Conservation (phyloP, 2,888 invertebrate genomes). For the Apotomis betuletana region DNA sequence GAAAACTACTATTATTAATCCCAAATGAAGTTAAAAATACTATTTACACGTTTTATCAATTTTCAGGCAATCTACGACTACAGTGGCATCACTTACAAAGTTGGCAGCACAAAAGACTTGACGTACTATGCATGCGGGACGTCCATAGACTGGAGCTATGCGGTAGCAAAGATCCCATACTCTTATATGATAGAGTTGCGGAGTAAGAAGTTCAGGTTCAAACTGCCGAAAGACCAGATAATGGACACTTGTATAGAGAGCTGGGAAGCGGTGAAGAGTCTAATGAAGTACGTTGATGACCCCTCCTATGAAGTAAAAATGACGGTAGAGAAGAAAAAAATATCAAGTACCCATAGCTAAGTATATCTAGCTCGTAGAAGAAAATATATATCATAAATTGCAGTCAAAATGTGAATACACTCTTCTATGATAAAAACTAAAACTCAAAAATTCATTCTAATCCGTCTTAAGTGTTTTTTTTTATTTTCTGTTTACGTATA, state of each 20-base stretch:
- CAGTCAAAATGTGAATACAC: too few relatives aligned
- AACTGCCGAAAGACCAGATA: slow-evolving; percentile 70
- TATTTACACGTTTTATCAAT: too few relatives aligned
- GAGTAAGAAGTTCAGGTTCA: slow-evolving; percentile 68
- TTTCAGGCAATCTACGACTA: slow-evolving; percentile 71
- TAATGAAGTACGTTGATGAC: slow-evolving; percentile 69
- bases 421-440: background rate
- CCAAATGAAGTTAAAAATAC: too few relatives aligned
- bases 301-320: slow-evolving; percentile 44
- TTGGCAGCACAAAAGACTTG: slow-evolving; percentile 74
- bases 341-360: background rate
- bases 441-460: background rate
- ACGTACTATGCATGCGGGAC: slow-evolving; percentile 77
- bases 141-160: slow-evolving; percentile 77
- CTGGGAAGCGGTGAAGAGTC: slow-evolving; percentile 65
- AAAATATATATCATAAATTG: too few relatives aligned
- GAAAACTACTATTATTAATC: too few relatives aligned
- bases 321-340: slow-evolving; percentile 1
- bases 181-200: slow-evolving; percentile 76
- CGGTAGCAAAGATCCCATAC: slow-evolving; percentile 73
- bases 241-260: slow-evolving; percentile 67
- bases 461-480: too few relatives aligned
- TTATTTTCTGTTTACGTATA: too few relatives aligned
- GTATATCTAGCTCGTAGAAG: too few relatives aligned
- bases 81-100: slow-evolving; percentile 71